These are phyloP conservation scores for Drosophila repleta DNA, from an alignment of 1,140 invertebrate genomes.

Conservation along the genomic window DNA sequence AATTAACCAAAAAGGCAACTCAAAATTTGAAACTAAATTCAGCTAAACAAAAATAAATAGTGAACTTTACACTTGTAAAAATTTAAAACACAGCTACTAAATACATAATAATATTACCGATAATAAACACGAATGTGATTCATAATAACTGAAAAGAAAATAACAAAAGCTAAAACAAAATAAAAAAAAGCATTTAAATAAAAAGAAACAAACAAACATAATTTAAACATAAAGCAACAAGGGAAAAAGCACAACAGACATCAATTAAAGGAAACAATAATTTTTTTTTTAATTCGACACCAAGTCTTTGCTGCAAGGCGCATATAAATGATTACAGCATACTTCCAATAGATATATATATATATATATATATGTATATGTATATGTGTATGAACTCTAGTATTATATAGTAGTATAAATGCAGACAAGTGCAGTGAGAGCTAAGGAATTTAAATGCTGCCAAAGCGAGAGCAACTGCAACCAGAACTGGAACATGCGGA, in stretches of 20 bases:
- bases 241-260: conserved; percentile 44
- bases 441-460: conserved; percentile 66
- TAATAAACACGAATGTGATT: conserved; percentile 70
- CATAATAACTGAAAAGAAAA: conserved; percentile 50
- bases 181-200: conserved; percentile 50
- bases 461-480: conserved; percentile 7
- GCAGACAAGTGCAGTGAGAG: conserved; percentile 52
- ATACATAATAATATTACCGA: conserved; percentile 37
- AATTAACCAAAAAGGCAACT: conserved; percentile 68
- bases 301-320: conserved; percentile 5
- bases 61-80: conserved; percentile 55
- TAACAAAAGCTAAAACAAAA: too few species aligned
- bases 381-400: conserved; percentile 11
- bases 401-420: background rate
- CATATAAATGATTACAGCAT: conserved; percentile 50
- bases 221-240: conserved; percentile 20
- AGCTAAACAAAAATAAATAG: conserved; percentile 55
- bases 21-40: conserved; percentile 69
- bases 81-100: conserved; percentile 46
- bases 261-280: conserved; percentile 82
- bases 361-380: conserved; percentile 8
- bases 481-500: conserved; percentile 23
- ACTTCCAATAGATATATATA: conserved; percentile 16
- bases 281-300: conserved; percentile 57
- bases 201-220: conserved; percentile 9